Base-by-base conservation (phyloP, 2,797 vertebrate species). In the Myripristis jacobus region DNA sequence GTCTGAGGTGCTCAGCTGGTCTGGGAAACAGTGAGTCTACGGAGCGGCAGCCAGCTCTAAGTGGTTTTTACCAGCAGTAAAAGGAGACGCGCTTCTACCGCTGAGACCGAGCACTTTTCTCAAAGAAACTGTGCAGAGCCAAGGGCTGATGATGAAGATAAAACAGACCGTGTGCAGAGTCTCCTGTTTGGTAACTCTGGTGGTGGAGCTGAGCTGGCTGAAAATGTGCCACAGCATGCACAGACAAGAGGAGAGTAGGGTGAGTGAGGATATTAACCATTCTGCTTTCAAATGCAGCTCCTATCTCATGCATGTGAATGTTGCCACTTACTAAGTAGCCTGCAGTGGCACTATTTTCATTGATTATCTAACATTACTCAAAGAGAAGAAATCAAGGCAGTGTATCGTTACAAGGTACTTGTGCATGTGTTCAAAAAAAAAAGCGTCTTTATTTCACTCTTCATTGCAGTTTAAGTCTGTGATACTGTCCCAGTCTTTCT, bases 161-260 rank as follows among this genome's bases (percentile, higher is more conserved):
- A 88, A 68, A 65, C 34, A 2, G 61, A 81, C 64, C 31, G 69
- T 89, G 66, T 85, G 77, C 77, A 83, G 82, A 68, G 66, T 89
- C 66, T 89, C 74, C 44, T 88, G 78, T 75, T 47, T 91, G 77
- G 67, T 91, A 69, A 88, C 74, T 51, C 68, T 92, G 70, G n/a
- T 88, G 61, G 55, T 91, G 82, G 85, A 92, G 82, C 83, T 92
- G 65, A 86, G 83, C 71, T 91, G 90, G 89, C 87, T 90, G 27
- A 56, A 79, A 12, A 19, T 80, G 74, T 74, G 85, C 51, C 65
- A 82, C 74, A 66, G 88, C 62, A 51, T 83, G 80, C 82, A 89
- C 72, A 85, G 77, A 24, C 80, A 83, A 15, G 78, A 21, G 41
- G 83, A 16, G 25, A 88, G 53, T 4, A 55, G 43, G 85, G 91